Evolutionary conservation across 64 coral and sea anemone species (phyloP).

Genomic region (Montipora cactus): DNA sequence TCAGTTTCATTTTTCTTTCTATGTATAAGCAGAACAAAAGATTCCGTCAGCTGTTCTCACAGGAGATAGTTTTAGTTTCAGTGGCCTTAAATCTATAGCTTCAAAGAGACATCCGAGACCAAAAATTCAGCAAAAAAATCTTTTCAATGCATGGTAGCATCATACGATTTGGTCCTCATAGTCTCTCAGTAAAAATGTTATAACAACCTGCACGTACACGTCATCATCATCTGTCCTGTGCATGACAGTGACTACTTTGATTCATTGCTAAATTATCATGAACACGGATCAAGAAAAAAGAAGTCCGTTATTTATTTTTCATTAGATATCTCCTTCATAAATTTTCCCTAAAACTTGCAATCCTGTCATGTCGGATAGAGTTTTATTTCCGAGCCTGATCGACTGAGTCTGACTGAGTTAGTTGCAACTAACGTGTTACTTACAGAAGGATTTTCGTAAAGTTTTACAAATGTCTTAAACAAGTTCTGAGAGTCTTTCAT

Average conservation of each 20-base stretch:
- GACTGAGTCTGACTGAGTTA: neutral
- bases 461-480: conserved; percentile 9
- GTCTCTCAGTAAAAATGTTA: neutral
- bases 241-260: neutral
- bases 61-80: conserved; percentile 29
- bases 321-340: conserved; percentile 1
- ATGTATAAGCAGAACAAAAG: conserved; percentile 1
- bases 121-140: neutral
- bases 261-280: neutral
- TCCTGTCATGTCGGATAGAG: conserved; percentile 3
- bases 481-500: neutral
- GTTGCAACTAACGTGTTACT: conserved; percentile 8
- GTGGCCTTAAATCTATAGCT: conserved; percentile 15
- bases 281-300: conserved; percentile 10
- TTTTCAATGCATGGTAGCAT: conserved; percentile 3
- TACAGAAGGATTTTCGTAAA: neutral
- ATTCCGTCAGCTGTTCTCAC: conserved; percentile 20
- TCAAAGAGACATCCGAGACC: conserved; percentile 22
- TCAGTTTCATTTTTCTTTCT: neutral
- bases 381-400: conserved; percentile 1
- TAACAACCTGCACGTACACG: conserved; percentile 8
- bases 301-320: conserved; percentile 10
- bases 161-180: conserved; percentile 18
- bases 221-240: neutral
- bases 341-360: neutral